A percentile compares a stretch with the other conserved stretches of the same genome.
These are phyloP conservation scores for Achroia grisella DNA, from an alignment of 1,140 invertebrate genomes.

Conservation along the genomic window DNA sequence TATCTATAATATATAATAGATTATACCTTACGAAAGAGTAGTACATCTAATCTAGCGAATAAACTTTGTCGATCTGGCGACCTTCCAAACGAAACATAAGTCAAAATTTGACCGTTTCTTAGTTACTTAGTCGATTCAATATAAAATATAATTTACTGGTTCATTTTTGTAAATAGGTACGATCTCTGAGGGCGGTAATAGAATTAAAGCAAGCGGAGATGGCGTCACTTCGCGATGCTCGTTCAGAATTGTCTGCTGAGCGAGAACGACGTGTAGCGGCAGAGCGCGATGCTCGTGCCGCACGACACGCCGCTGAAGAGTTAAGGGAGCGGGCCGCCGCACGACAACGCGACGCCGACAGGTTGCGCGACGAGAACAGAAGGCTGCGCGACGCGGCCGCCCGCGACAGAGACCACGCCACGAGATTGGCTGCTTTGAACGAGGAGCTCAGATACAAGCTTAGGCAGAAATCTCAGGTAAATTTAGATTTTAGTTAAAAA, in stretches of 20 bases:
- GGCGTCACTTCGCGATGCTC: conserved; percentile 78
- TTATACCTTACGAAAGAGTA: too few relatives aligned
- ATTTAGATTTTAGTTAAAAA: too few relatives aligned
- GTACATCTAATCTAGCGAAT: too few relatives aligned
- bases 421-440: conserved; percentile 84
- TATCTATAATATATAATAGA: too few relatives aligned
- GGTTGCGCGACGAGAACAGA: conserved; percentile 75
- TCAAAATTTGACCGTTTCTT: too few relatives aligned
- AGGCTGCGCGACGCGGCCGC: conserved; percentile 81
- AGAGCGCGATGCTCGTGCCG: conserved; percentile 71
- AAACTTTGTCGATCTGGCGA: too few relatives aligned
- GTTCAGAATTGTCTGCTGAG: conserved; percentile 75
- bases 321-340: conserved; percentile 71
- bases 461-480: conserved; percentile 82
- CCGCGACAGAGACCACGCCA: conserved; percentile 83
- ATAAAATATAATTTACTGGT: not conserved
- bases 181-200: conserved; percentile 83
- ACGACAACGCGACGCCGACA: conserved; percentile 60
- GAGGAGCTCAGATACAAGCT: conserved; percentile 91
- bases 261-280: conserved; percentile 74
- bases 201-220: conserved; percentile 84
- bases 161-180: conserved; percentile 68
- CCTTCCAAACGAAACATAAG: too few relatives aligned
- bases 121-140: too few relatives aligned
- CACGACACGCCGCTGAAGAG: conserved; percentile 73